Evolutionary conservation across 2,888 invertebrate species (phyloP).

Genomic region (Macrophya annulata): DNA sequence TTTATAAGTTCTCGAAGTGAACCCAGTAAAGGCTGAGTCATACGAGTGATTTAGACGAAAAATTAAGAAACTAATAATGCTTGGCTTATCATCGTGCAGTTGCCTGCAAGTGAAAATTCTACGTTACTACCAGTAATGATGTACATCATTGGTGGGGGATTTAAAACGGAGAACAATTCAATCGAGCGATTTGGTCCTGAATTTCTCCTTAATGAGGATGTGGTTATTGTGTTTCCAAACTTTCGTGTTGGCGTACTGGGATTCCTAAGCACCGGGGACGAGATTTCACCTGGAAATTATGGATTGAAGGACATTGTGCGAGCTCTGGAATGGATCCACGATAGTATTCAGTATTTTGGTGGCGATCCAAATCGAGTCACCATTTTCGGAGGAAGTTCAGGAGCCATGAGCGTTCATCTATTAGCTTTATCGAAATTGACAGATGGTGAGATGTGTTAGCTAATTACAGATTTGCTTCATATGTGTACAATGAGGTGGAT

Average conservation of each 20-base stretch:
- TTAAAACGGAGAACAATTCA: neutral
- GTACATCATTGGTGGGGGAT: constrained; percentile 15
- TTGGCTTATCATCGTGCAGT: neutral
- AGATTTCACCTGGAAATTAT: constrained; percentile 31
- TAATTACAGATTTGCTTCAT: neutral
- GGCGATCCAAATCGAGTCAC: constrained; percentile 33
- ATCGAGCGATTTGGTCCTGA: neutral
- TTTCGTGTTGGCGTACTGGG: constrained; percentile 17
- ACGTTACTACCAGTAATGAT: constrained; percentile 25
- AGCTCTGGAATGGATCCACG: constrained; percentile 24
- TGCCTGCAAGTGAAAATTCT: neutral
- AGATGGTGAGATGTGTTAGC: neutral
- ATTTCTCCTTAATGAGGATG: constrained; percentile 20
- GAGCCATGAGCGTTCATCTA: constrained; percentile 1
- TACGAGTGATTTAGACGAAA: neutral
- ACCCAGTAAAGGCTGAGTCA: neutral
- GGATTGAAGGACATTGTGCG: constrained; percentile 2
- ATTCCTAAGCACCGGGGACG: constrained; percentile 34
- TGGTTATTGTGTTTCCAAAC: constrained; percentile 10
- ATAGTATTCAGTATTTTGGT: constrained; percentile 17
- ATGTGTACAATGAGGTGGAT: too few relatives aligned
- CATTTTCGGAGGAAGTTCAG: neutral
- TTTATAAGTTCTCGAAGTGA: neutral
- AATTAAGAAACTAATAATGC: neutral
- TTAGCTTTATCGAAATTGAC: constrained; percentile 10